Conservation (phyloP, 1,140 invertebrate genomes). For the Himalopsyche phryganea region DNA sequence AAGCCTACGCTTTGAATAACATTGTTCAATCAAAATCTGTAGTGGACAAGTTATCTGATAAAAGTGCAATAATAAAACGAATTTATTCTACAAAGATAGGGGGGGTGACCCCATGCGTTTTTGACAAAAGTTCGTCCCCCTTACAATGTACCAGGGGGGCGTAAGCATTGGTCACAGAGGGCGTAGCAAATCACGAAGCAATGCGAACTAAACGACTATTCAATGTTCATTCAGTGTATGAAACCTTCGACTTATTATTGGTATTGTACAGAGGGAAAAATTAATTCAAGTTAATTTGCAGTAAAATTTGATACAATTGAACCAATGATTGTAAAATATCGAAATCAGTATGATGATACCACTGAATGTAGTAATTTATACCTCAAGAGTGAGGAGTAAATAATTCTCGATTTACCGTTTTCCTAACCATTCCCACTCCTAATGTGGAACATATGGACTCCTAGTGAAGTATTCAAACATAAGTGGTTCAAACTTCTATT, state of each 20-base stretch:
- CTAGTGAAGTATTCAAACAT: too few species aligned
- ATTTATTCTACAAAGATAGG: slow-evolving; percentile 23
- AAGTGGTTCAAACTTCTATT: too few species aligned
- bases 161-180: slow-evolving; percentile 15
- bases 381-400: too few species aligned
- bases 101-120: slow-evolving; percentile 2
- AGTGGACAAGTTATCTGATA: slow-evolving; percentile 33
- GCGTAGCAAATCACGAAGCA: slow-evolving; percentile 15
- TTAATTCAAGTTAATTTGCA: not conserved
- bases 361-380: not conserved
- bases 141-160: not conserved
- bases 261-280: not conserved
- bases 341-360: not conserved
- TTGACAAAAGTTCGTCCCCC: not conserved
- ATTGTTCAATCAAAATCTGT: slow-evolving; percentile 20
- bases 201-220: slow-evolving; percentile 6
- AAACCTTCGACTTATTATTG: too few species aligned
- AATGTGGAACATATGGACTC: too few species aligned
- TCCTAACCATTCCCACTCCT: too few species aligned
- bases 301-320: not conserved
- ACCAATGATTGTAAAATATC: not conserved
- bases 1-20: not conserved
- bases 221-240: not conserved
- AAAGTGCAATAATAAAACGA: slow-evolving; percentile 31
- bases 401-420: too few species aligned